Base-by-base conservation (phyloP, 2,113 vertebrate genomes). In the Oplegnathus fasciatus region DNA sequence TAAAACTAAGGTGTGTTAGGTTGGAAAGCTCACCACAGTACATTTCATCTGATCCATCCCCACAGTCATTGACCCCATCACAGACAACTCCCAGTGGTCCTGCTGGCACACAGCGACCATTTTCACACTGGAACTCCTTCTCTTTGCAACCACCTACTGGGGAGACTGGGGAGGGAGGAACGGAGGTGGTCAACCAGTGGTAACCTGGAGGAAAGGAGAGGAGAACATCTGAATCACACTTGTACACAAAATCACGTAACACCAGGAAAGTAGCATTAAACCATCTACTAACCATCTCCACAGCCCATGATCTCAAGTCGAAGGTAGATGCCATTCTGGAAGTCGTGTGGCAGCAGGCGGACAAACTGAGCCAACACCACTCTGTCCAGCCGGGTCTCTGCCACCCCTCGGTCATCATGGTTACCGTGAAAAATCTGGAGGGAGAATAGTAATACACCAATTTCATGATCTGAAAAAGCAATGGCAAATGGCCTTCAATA, bases 251-350 rank as follows among this genome's bases (percentile, higher is more conserved):
- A 61, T 46, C 3, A 11, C 18, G 0, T 15, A 52, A 20, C 9
- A 54, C 4, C 8, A 28, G 17, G 5, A 73, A 72, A 79, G 7
- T 6, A 46, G 4, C 13, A 11, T 4, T 18, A 17, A 78, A 37
- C 3, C 2, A 58, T 62, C 24, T 20, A 44, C 87, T 13, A 62
- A 96, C 97, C 95, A 89, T 94, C 87, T 6, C 91, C 92, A 58
- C 97, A 98, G 85, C 97, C 97, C 94, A 98, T 96, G 52, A 98
- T 90, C 91, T 97, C 97, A 5, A 95, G 82, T 0, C 94, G 91
- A 46, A 96, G 94, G 85, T 95, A 96, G 78, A 96, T 91, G 70
- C 94, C 88, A 0, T 91, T 93, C 75, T 95, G 92, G 82, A 94
- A 96, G 76, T 94, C 89, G 0, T 89, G 96, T 1, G 96, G 97